These are phyloP conservation scores for Tipula unca DNA, from an alignment of 2,888 invertebrate genomes.

Conservation along the genomic window DNA sequence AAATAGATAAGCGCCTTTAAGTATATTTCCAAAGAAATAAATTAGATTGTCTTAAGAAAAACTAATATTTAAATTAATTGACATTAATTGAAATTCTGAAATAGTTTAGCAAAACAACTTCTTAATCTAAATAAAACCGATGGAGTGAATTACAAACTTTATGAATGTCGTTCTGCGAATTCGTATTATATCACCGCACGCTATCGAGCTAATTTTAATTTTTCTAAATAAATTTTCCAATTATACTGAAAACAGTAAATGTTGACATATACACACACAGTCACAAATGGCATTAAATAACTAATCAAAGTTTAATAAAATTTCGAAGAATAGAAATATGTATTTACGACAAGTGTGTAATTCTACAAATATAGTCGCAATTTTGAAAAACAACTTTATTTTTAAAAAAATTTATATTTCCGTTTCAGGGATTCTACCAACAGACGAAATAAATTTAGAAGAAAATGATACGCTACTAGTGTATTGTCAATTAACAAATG, in stretches of 20 bases:
- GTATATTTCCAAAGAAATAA: not conserved
- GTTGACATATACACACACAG: not conserved
- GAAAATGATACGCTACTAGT: not conserved
- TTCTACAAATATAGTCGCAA: not conserved
- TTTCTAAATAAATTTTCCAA: not conserved
- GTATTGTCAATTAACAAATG: conserved; percentile 15
- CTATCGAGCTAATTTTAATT: not conserved
- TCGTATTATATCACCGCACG: not conserved
- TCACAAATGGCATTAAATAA: not conserved
- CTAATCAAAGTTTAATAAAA: not conserved
- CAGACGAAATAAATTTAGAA: not conserved
- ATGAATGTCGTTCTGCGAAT: not conserved
- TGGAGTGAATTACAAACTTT: not conserved
- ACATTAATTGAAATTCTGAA: not conserved
- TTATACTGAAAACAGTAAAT: not conserved
- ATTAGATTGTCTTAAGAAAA: not conserved
- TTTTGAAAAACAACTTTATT: too few relatives aligned
- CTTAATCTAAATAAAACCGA: not conserved
- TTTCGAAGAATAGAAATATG: not conserved
- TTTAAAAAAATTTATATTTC: not conserved
- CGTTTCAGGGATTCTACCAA: not conserved
- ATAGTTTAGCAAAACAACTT: not conserved
- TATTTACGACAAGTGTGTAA: not conserved
- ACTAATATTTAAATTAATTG: not conserved
- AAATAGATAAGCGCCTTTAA: not conserved